Evolutionary conservation across 2,797 vertebrate genomes (phyloP).

Genomic region (Lepilemur septentrionalis): DNA sequence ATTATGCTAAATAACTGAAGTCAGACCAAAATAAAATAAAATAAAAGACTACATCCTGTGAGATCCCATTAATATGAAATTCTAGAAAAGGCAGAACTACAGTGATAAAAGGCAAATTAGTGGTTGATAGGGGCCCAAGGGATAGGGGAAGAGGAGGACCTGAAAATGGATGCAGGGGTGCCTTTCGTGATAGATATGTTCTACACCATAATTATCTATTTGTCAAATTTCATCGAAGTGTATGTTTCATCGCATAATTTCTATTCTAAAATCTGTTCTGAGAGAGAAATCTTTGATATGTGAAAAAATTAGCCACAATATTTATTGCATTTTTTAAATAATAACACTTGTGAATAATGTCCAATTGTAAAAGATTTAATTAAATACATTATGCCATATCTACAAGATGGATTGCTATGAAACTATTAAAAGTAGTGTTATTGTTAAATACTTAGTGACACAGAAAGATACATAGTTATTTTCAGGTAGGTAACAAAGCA

Average conservation of each 20-base stretch:
- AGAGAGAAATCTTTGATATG: not conserved
- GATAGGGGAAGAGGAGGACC: not conserved
- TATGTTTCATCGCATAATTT: not conserved
- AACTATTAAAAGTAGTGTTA: not conserved
- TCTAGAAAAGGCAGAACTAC: not conserved
- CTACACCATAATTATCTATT: not conserved
- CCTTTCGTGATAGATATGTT: not conserved
- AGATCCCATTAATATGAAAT: not conserved
- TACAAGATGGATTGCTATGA: not conserved
- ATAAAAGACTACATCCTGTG: no score
- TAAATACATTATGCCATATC: not conserved
- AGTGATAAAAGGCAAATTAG: not conserved
- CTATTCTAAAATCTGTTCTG: not conserved
- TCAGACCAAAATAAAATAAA: not conserved
- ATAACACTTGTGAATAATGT: not conserved
- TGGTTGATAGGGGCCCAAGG: not conserved
- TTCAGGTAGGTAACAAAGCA: not conserved
- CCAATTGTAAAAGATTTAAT: not conserved
- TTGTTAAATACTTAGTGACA: not conserved
- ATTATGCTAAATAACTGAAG: not conserved
- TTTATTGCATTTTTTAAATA: not conserved
- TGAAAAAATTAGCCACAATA: not conserved
- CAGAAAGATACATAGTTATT: not conserved
- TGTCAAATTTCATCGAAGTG: not conserved
- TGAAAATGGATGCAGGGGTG: not conserved